phyloP scores from a whole-genome alignment of 2,888 invertebrate genomes.

The Cerastis rubricosa region DNA sequence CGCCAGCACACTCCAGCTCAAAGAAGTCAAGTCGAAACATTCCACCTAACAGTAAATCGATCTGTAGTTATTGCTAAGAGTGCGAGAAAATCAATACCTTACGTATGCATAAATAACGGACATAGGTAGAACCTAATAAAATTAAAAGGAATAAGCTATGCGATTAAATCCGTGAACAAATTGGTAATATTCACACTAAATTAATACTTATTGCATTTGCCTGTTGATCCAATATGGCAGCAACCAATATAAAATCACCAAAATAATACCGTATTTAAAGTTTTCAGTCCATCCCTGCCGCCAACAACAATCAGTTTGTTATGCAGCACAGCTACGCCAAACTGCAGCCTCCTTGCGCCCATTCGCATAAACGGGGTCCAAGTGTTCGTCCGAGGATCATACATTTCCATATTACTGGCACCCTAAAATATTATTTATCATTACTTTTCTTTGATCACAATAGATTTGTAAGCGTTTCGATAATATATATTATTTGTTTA shows the following conservation, averaged over 20 bases:
- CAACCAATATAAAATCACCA: neutral
- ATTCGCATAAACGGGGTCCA: conserved; percentile 95
- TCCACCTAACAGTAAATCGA: conserved; percentile 90
- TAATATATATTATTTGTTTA: neutral
- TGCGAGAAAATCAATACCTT: neutral
- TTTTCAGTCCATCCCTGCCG: conserved; percentile 98
- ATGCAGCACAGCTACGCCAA: conserved; percentile 96
- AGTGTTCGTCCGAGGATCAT: conserved; percentile 94
- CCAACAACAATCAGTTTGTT: conserved; percentile 96
- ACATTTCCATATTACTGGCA: conserved; percentile 97
- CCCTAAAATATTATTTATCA: conserved; percentile 87
- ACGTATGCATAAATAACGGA: conserved; percentile 6
- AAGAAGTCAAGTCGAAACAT: conserved; percentile 95
- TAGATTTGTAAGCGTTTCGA: neutral
- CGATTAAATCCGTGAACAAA: neutral
- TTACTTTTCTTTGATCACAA: neutral
- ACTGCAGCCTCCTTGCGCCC: conserved; percentile 96
- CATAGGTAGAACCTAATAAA: neutral
- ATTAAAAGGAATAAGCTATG: neutral
- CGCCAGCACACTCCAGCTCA: conserved; percentile 95
- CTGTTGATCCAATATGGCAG: neutral
- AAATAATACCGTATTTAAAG: conserved; percentile 94
- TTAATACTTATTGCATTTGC: neutral
- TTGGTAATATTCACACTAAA: neutral
- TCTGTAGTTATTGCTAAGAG: neutral